Conservation (phyloP, 1,140 invertebrate species). For the Drosophila neocordata region DNA sequence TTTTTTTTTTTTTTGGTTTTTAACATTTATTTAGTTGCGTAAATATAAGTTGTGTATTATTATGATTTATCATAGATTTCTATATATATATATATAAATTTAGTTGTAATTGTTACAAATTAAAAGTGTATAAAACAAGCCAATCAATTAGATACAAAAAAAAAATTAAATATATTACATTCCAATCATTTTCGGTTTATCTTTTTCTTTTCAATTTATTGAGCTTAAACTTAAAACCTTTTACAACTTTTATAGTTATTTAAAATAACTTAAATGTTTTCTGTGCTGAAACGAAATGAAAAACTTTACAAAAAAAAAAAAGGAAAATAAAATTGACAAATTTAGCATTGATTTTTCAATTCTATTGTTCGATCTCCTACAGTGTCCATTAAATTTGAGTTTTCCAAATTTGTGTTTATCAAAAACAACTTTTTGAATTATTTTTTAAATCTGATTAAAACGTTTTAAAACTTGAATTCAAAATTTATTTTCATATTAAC, state of each 20-base stretch:
- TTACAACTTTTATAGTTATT: constrained; percentile 73
- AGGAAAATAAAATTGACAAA: constrained; percentile 26
- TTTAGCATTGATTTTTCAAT: constrained; percentile 24
- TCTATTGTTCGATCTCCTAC: too few relatives aligned
- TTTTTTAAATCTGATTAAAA: too few relatives aligned
- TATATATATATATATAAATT: constrained; percentile 66
- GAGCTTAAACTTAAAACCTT: constrained; percentile 52
- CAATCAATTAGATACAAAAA: constrained; percentile 63
- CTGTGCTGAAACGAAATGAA: background rate
- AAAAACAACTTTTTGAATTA: too few relatives aligned
- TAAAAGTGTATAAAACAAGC: constrained; percentile 69
- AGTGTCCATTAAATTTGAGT: too few relatives aligned
- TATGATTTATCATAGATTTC: constrained; percentile 40
- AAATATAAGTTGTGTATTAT: constrained; percentile 11
- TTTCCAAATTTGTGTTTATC: too few relatives aligned
- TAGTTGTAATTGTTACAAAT: constrained; percentile 71
- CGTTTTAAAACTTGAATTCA: too few relatives aligned
- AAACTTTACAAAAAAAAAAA: constrained; percentile 1
- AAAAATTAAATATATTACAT: constrained; percentile 63
- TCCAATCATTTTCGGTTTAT: constrained; percentile 13
- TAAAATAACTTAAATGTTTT: constrained; percentile 68
- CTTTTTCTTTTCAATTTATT: constrained; percentile 18
- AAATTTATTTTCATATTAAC: too few relatives aligned
- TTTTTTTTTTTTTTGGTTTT: constrained; percentile 69
- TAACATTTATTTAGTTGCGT: constrained; percentile 78